Percentiles rank a stretch among this genome's conserved stretches.
Conservation (phyloP, 1,140 invertebrate species). For the Drosophila suzukii region DNA sequence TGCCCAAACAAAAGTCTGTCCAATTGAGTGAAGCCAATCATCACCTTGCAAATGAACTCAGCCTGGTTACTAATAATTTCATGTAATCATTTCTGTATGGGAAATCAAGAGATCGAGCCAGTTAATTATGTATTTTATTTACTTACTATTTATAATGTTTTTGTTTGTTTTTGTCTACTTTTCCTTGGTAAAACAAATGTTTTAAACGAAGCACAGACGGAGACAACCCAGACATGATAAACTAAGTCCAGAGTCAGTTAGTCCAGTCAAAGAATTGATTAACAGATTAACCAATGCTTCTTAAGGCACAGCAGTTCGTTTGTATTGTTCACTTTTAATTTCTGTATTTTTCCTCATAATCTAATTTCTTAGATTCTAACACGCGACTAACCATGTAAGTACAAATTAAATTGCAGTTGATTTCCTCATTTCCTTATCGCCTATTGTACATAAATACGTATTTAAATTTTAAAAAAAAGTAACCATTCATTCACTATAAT, state of each 20-base stretch:
- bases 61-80: slow-evolving; percentile 82
- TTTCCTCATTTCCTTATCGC: slow-evolving; percentile 22
- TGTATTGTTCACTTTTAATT: slow-evolving; percentile 58
- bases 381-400: slow-evolving; percentile 82
- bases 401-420: slow-evolving; percentile 57
- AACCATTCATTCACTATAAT: neutral
- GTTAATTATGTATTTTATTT: slow-evolving; percentile 12
- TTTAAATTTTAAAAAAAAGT: slow-evolving; percentile 3
- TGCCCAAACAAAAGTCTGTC: slow-evolving; percentile 49
- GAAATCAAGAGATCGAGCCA: slow-evolving; percentile 15
- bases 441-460: slow-evolving; percentile 14
- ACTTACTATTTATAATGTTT: slow-evolving; percentile 7
- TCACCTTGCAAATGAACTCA: slow-evolving; percentile 77
- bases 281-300: slow-evolving; percentile 31
- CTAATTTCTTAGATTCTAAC: slow-evolving; percentile 78
- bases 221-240: slow-evolving; percentile 42
- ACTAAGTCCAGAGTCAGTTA: slow-evolving; percentile 13
- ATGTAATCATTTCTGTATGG: slow-evolving; percentile 62
- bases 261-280: slow-evolving; percentile 35
- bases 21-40: slow-evolving; percentile 79
- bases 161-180: slow-evolving; percentile 25
- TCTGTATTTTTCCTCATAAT: slow-evolving; percentile 64
- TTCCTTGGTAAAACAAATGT: slow-evolving; percentile 26
- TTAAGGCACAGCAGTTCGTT: slow-evolving; percentile 49
- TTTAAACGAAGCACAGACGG: slow-evolving; percentile 24